Evolutionary conservation across 2,113 vertebrate species (phyloP).

Genomic region (Glaucidium brasilianum): DNA sequence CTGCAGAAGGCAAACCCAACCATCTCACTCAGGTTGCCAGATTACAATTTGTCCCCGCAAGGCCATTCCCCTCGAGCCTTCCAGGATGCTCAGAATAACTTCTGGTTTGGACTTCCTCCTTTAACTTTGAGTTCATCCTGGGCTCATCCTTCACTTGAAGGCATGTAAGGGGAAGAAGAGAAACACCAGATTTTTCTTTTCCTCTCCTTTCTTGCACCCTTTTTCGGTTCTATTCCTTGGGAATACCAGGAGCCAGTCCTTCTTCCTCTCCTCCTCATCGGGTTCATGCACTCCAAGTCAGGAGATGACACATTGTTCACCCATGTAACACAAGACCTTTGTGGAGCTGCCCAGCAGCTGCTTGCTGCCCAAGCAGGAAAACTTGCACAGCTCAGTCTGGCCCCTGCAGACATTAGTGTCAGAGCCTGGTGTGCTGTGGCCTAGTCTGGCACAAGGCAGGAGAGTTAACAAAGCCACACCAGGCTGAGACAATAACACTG

Average conservation of each 20-base stretch:
- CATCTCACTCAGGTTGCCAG: accelerated
- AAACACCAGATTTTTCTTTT: neutral
- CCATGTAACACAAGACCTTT: neutral
- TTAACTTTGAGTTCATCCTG: neutral
- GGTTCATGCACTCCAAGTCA: neutral
- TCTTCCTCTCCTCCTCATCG: neutral
- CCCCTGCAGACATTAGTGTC: neutral
- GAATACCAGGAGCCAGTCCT: neutral
- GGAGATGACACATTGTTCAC: neutral
- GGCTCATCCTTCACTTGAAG: neutral
- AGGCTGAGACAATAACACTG: neutral
- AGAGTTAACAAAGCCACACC: neutral
- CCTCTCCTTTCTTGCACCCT: neutral
- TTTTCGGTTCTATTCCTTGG: neutral
- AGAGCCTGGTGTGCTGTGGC: accelerated
- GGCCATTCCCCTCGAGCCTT: neutral
- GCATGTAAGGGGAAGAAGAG: neutral
- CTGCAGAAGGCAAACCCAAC: neutral
- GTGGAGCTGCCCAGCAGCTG: neutral
- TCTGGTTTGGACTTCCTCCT: neutral
- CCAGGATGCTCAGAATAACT: neutral
- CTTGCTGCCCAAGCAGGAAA: neutral
- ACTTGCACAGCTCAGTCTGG: neutral
- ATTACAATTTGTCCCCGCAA: neutral
- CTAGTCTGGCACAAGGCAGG: neutral